Evolutionary conservation across 30 jellyfish, hydroid and myxozoan genomes (phyloP).

Genomic region (Pseudorhiza aurosa): DNA sequence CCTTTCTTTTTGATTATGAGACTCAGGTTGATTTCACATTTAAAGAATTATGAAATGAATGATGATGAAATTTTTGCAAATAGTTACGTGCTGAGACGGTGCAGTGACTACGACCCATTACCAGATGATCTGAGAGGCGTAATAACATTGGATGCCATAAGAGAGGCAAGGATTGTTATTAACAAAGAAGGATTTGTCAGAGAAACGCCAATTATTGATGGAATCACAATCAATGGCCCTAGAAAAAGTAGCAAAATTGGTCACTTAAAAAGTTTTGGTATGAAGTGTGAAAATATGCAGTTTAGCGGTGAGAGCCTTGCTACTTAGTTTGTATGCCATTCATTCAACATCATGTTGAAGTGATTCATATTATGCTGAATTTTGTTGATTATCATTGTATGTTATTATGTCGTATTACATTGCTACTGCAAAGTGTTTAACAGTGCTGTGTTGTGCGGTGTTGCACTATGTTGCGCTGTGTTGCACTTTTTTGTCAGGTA

Average conservation of each 20-base stretch:
- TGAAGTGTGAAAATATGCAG: slow-evolving; percentile 77
- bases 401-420: no score
- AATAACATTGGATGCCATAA: slow-evolving; percentile 12
- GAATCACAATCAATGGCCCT: slow-evolving; percentile 9
- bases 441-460: no score
- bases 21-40: background rate
- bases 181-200: slow-evolving; percentile 1
- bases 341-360: no score
- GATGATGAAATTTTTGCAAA: background rate
- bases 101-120: slow-evolving; percentile 7
- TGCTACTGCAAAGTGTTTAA: no score
- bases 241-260: background rate
- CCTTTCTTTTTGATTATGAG: background rate
- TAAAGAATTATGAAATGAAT: background rate
- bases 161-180: slow-evolving; percentile 16
- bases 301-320: slow-evolving; percentile 34
- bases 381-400: no score
- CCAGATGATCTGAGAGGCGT: slow-evolving; percentile 19
- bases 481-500: no score
- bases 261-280: slow-evolving; percentile 13
- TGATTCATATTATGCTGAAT: no score
- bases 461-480: no score
- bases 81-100: slow-evolving; percentile 35
- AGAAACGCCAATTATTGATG: slow-evolving; percentile 56
- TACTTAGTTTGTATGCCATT: no score